These are phyloP conservation scores for Oligia fasciuncula DNA, from an alignment of 2,888 invertebrate species.

Conservation along the genomic window DNA sequence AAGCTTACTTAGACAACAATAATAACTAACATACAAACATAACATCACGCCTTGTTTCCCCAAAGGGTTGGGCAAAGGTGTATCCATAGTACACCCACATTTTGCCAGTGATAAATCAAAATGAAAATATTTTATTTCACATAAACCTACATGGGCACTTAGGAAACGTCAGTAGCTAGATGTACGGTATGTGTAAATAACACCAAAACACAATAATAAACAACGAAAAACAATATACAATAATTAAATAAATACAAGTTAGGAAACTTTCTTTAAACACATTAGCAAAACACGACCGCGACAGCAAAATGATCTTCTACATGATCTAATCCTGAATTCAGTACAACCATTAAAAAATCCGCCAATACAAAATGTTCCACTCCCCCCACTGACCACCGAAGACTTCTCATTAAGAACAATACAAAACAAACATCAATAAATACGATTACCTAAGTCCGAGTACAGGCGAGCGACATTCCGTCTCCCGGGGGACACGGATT, in stretches of 20 bases:
- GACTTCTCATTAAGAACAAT: constrained; percentile 42
- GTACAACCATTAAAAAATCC: background rate
- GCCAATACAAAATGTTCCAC: background rate
- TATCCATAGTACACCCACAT: background rate
- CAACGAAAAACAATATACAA: too few species aligned
- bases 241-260: too few species aligned
- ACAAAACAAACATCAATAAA: constrained; percentile 47
- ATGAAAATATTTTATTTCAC: too few species aligned
- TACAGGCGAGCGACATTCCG: constrained; percentile 31
- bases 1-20: background rate
- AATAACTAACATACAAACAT: background rate
- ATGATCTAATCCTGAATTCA: background rate
- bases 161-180: too few species aligned
- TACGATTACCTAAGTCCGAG: constrained; percentile 43
- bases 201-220: background rate
- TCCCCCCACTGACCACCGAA: background rate
- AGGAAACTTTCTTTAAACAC: background rate
- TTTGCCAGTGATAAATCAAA: too few species aligned
- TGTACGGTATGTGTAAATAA: background rate
- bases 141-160: too few species aligned
- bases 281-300: background rate
- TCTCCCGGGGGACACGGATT: constrained; percentile 24
- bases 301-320: background rate
- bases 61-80: background rate
- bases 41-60: too few species aligned